These are phyloP conservation scores for Aegypius monachus DNA, from an alignment of 2,113 vertebrate species.

Conservation along the genomic window DNA sequence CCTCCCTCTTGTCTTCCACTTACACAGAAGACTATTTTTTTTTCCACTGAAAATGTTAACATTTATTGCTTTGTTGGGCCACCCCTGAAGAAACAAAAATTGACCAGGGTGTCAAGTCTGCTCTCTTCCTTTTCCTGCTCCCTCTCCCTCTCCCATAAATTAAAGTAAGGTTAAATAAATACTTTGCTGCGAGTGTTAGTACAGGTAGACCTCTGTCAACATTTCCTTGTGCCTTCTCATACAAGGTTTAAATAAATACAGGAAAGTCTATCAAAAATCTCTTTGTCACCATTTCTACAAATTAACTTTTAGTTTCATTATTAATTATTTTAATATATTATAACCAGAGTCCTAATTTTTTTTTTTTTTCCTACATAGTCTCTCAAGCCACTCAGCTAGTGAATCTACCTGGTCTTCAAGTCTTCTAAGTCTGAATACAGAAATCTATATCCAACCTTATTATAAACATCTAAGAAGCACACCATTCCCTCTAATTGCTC, in stretches of 20 bases:
- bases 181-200: background rate
- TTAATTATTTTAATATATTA: background rate
- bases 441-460: background rate
- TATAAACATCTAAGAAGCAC: background rate
- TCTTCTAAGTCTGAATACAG: background rate
- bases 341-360: background rate
- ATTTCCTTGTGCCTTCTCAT: background rate
- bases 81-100: slow-evolving; percentile 15
- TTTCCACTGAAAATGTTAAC: background rate
- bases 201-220: background rate
- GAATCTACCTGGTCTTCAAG: background rate
- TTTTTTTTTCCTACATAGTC: background rate
- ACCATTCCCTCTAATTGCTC: background rate
- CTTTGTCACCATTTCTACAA: background rate
- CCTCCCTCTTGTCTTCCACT: slow-evolving; percentile 24
- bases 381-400: background rate
- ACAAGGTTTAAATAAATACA: background rate
- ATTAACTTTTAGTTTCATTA: background rate
- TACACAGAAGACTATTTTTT: background rate
- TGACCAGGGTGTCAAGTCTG: background rate
- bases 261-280: background rate
- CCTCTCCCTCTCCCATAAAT: background rate
- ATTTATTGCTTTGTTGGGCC: slow-evolving; percentile 22
- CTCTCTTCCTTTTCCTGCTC: slow-evolving; percentile 8
- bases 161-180: slow-evolving; percentile 23